phyloP scores from a whole-genome alignment of 2,888 invertebrate species.

The Uloborus plumipes region DNA sequence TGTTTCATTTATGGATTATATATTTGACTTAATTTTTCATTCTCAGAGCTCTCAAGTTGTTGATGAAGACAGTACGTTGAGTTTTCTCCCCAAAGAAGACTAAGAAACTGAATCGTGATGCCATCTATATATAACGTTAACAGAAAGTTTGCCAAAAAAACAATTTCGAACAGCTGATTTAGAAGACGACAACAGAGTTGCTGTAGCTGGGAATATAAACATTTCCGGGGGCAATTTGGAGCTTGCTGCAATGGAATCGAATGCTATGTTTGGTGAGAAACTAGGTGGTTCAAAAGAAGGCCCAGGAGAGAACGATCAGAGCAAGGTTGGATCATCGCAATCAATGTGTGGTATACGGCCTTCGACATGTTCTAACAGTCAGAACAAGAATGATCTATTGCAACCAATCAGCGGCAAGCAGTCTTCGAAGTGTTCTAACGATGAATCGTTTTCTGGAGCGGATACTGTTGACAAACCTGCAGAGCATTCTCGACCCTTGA shows the following conservation, averaged over 20 bases:
- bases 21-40: constrained; percentile 38
- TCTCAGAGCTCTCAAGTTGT: constrained; percentile 54
- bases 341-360: neutral
- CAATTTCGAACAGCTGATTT: constrained; percentile 11
- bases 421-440: constrained; percentile 3
- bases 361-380: neutral
- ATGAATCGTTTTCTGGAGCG: constrained; percentile 13
- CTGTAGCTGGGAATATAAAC: constrained; percentile 22
- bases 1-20: too few relatives aligned
- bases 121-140: constrained; percentile 19
- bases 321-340: neutral
- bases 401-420: neutral
- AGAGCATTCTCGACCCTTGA: constrained; percentile 44
- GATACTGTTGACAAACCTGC: neutral
- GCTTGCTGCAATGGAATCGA: constrained; percentile 11
- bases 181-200: constrained; percentile 32
- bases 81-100: constrained; percentile 50
- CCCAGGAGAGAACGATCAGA: constrained; percentile 10
- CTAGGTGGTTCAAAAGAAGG: neutral
- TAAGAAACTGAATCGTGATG: constrained; percentile 33
- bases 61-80: constrained; percentile 57
- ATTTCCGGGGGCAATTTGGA: constrained; percentile 21
- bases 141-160: constrained; percentile 38
- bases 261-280: neutral
- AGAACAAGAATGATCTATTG: neutral